Conservation (phyloP, 2,797 vertebrate species). For the Megaceryle alcyon region DNA sequence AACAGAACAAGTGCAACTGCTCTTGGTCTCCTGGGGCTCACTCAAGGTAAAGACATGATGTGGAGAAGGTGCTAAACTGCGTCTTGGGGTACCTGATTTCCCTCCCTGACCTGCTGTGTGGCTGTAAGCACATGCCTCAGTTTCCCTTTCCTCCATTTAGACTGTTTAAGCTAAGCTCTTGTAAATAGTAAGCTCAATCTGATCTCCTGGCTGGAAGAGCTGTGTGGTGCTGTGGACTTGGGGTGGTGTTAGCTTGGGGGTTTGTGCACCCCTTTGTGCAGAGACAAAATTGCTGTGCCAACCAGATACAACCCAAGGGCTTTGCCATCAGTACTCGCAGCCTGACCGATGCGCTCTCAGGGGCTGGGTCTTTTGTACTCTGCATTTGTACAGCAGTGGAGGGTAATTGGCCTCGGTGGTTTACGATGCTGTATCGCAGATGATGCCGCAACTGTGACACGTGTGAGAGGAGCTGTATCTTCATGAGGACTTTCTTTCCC, state of each 20-base stretch:
- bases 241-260: neutral
- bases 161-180: neutral
- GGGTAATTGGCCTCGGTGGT: neutral
- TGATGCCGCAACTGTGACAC: fast-evolving
- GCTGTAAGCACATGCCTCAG: neutral
- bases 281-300: neutral
- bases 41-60: neutral
- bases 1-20: fast-evolving
- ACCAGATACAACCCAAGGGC: neutral
- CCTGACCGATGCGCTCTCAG: fast-evolving
- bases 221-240: neutral
- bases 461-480: neutral
- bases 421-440: neutral
- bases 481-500: neutral
- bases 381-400: neutral
- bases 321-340: neutral
- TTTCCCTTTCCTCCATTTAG: neutral
- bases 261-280: fast-evolving
- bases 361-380: neutral
- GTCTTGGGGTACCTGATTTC: neutral
- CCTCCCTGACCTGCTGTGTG: neutral
- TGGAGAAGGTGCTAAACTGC: neutral
- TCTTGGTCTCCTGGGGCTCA: neutral
- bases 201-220: neutral
- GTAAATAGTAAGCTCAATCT: neutral